Base-by-base conservation (phyloP, 2,888 invertebrate genomes). In the Lydus trimaculatus region DNA sequence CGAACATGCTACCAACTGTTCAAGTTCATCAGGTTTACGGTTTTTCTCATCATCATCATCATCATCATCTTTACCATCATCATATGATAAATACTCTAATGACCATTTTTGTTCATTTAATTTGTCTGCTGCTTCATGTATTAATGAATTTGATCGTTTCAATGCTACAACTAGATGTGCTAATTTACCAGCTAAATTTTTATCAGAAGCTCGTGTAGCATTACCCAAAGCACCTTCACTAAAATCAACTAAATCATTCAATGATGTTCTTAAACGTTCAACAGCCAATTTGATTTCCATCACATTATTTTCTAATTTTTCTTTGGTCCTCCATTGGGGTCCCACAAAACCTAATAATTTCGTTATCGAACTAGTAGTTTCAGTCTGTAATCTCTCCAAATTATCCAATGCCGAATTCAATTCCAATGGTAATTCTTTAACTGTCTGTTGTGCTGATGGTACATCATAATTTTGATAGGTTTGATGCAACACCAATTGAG, bases 191-290 rank as follows among this genome's bases (percentile, higher is more conserved):
- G 82, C 82, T 61, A 84, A 79, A 88, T 91, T 92, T 87, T 94
- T 94, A 84, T 95, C 95, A 76, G 92, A 91, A 62, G 94, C 93
- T 82, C 91, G 90, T 56, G 91, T 90, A 8, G 96, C 95, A 84
- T 96, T 96, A 43, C 95, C 96, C 69, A 96, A 86, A 31, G 95
- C 92, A 39, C 96, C 95, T 84, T 95, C 94, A 0, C 94, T 92
- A 83, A 97, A 97, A 76, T 96, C 94, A 0, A 95, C 91, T 69
- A 97, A 90, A 86, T 97, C 96, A 82, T 94, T 93, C 36, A 97
- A 85, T 0, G 94, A 92, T 4, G 94, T 92, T 74, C 93, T 89
- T 60, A 97, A 87, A 63, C 94, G 88, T 7, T 91, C 89, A 58
- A 93, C 93, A 7, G 94, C 92, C 74, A 94, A 88, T 85, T 94